Conservation (phyloP, 1,140 invertebrate species). For the Nomia melanderi region DNA sequence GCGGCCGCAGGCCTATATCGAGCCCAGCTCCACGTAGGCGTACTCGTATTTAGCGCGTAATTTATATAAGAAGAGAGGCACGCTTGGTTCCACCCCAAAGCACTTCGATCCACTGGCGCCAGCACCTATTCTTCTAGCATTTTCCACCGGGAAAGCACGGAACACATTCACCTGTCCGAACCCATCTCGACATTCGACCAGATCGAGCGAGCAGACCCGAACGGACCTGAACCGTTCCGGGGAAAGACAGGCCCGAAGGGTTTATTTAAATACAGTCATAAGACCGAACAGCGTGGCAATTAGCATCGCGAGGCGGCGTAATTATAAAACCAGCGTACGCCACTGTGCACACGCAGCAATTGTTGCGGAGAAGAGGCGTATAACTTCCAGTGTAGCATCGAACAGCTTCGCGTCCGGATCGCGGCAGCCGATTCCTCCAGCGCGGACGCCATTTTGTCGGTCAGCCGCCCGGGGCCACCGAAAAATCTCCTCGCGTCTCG, state of each 20-base stretch:
- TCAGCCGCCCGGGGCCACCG: too few relatives aligned
- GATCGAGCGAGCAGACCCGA: neutral
- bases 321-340: slow-evolving; percentile 77
- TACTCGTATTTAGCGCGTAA: slow-evolving; percentile 77
- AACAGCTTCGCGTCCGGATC: slow-evolving; percentile 76
- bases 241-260: neutral
- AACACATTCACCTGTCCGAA: neutral
- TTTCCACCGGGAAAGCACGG: neutral
- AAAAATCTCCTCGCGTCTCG: too few relatives aligned
- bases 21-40: slow-evolving; percentile 47
- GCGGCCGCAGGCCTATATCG: slow-evolving; percentile 36
- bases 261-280: neutral
- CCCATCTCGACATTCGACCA: neutral
- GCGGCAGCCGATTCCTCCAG: slow-evolving; percentile 18
- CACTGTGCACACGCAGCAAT: slow-evolving; percentile 76
- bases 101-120: slow-evolving; percentile 76
- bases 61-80: slow-evolving; percentile 79
- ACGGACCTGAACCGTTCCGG: neutral
- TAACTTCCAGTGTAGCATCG: slow-evolving; percentile 76
- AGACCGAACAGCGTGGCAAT: slow-evolving; percentile 43
- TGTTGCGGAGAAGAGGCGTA: slow-evolving; percentile 74
- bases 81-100: slow-evolving; percentile 81
- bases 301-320: slow-evolving; percentile 60
- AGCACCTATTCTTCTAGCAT: slow-evolving; percentile 17
- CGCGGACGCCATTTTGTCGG: neutral